Conservation (phyloP, 2,888 invertebrate genomes). For the Andricus quercusramuli region DNA sequence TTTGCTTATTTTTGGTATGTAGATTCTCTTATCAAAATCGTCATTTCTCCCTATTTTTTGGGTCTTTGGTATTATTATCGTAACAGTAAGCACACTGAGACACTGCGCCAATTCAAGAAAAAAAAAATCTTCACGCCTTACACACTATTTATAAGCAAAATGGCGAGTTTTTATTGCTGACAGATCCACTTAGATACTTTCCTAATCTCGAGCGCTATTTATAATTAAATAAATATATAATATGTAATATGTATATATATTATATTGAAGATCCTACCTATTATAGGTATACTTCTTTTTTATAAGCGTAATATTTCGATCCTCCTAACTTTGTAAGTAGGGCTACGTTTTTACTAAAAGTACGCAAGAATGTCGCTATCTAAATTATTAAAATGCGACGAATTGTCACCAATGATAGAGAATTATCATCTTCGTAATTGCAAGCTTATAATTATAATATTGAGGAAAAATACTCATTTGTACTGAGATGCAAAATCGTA, state of each 20-base stretch:
- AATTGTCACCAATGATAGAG: constrained; percentile 15
- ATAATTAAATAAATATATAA: constrained; percentile 49
- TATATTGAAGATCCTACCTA: constrained; percentile 42
- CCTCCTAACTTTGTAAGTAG: constrained; percentile 59
- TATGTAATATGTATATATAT: constrained; percentile 33
- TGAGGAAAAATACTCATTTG: constrained; percentile 14
- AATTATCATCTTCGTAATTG: constrained; percentile 8
- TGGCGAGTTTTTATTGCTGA: constrained; percentile 31
- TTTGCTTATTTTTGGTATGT: background rate
- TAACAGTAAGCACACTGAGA: constrained; percentile 70
- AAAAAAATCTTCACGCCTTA: constrained; percentile 48
- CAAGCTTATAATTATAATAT: constrained; percentile 16
- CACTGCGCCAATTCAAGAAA: constrained; percentile 68
- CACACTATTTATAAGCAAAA: constrained; percentile 30
- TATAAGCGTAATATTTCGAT: constrained; percentile 72
- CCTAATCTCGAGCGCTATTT: constrained; percentile 47
- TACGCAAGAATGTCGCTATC: constrained; percentile 10
- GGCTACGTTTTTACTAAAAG: constrained; percentile 53
- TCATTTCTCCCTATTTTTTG: constrained; percentile 47
- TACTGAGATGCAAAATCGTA: constrained; percentile 6
- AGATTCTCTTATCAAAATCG: constrained; percentile 14
- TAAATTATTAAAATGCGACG: constrained; percentile 33
- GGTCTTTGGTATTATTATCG: constrained; percentile 44
- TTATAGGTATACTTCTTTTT: constrained; percentile 53
- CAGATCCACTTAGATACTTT: constrained; percentile 44